These are phyloP conservation scores for Diaperis boleti DNA, from an alignment of 2,888 invertebrate species.

Conservation along the genomic window DNA sequence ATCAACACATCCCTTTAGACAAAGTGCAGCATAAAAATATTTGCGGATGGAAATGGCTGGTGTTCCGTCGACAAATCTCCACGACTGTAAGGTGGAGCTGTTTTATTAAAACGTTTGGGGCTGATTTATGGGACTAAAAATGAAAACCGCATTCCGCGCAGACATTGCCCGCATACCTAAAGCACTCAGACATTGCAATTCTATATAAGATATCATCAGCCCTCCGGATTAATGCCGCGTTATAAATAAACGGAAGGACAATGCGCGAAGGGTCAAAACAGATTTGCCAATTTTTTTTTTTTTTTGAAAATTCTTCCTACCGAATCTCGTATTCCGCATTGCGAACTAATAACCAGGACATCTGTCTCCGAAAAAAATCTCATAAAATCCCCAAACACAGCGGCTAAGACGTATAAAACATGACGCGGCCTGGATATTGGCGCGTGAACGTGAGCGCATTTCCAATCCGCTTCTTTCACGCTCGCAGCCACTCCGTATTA, in stretches of 20 bases:
- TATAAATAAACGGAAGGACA: slow-evolving; percentile 32
- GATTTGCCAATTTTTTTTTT: neutral
- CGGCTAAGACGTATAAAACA: slow-evolving; percentile 60
- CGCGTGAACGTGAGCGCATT: slow-evolving; percentile 62
- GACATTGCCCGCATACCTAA: slow-evolving; percentile 65
- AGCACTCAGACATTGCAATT: slow-evolving; percentile 58
- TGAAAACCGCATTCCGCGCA: slow-evolving; percentile 64
- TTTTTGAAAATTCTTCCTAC: neutral
- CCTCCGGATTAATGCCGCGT: slow-evolving; percentile 28
- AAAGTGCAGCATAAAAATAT: slow-evolving; percentile 65
- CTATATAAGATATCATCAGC: slow-evolving; percentile 37
- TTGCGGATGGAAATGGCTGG: slow-evolving; percentile 64
- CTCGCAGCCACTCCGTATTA: slow-evolving; percentile 59
- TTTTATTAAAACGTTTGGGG: slow-evolving; percentile 65
- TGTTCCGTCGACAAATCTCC: slow-evolving; percentile 38
- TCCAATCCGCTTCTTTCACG: slow-evolving; percentile 62
- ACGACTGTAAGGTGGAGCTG: slow-evolving; percentile 53
- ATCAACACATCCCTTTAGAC: slow-evolving; percentile 62
- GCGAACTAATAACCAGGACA: slow-evolving; percentile 62
- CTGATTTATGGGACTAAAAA: slow-evolving; percentile 65
- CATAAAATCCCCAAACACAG: slow-evolving; percentile 60
- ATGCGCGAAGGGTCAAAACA: slow-evolving; percentile 2
- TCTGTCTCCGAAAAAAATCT: slow-evolving; percentile 61
- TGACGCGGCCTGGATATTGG: slow-evolving; percentile 57
- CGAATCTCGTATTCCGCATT: slow-evolving; percentile 60